phyloP scores from a whole-genome alignment of 2,113 vertebrate genomes.

The Psammodynastes pulverulentus region DNA sequence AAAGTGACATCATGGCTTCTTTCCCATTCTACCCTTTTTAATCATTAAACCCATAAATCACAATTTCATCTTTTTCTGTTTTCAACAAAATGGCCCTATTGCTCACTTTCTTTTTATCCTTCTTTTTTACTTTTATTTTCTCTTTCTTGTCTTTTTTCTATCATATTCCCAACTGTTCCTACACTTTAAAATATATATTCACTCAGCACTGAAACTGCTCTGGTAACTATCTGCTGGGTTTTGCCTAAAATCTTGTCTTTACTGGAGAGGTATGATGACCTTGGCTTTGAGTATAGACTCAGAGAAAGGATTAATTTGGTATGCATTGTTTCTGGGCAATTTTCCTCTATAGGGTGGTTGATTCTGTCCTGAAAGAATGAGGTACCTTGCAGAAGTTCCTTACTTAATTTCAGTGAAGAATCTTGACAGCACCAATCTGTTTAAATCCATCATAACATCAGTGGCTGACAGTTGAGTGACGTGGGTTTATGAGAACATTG shows the following conservation, averaged over 20 bases:
- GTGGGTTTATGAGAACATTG: neutral
- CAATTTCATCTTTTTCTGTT: neutral
- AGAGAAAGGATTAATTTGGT: neutral
- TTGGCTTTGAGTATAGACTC: neutral
- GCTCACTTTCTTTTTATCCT: neutral
- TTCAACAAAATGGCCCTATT: neutral
- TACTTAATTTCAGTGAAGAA: neutral
- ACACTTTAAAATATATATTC: neutral
- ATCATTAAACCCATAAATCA: neutral
- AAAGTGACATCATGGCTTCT: neutral
- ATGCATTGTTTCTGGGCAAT: neutral
- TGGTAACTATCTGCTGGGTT: neutral
- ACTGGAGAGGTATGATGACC: neutral
- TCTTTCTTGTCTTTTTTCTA: neutral
- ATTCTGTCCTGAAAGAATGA: neutral
- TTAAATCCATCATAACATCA: neutral
- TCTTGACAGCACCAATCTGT: neutral
- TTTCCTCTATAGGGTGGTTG: neutral
- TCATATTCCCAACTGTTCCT: neutral
- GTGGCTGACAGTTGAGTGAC: neutral
- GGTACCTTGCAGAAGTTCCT: neutral
- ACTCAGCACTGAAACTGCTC: neutral
- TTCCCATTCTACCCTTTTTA: neutral
- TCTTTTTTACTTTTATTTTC: neutral
- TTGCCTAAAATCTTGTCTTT: neutral